Base-by-base conservation (phyloP, 1,140 invertebrate species). In the Neodiprion fabricii region DNA sequence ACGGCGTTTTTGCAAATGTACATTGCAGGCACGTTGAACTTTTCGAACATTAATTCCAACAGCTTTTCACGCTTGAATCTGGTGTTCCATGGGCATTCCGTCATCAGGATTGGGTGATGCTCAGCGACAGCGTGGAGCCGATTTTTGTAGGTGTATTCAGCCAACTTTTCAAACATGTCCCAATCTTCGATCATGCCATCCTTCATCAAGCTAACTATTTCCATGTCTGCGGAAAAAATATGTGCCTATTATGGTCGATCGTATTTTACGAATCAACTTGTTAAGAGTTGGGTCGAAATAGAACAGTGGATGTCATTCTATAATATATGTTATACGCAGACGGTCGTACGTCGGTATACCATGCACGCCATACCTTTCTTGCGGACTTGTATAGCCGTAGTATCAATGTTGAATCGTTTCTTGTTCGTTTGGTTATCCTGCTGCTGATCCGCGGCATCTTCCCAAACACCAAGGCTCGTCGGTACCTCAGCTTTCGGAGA, bases 151-250 rank as follows among this genome's bases (percentile, higher is more conserved):
- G 95, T 94, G 86, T 98, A 96, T 78, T 98, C 96, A 4, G 98
- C 88, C 70, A 94, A 91, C 83, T 96, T 95, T 86, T 99, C 97
- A 90, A 98, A 99, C 72, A 98, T 89, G 80, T 98, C 97, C 97
- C 97, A 99, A 85, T 99, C 97, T 77, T 99, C 97, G 77, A 99
- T 94, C 92, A 97, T 96, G 67, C 97, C 96, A 82, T 98, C 96
- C 85, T 97, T 97, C 90, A 98, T 94, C 87, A 96, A 97, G 2
- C 93, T 94, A 72, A 93, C 91, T 50, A 97, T 91, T 84, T 98
- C 96, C 92, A 94, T 96, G 77, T 93, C 92, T 71, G 92, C 21
- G 48, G 72, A 74, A 72, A 48, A 66, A 21, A 2, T 66, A 61
- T 40, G 28, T 40, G 28, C 28, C 28, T 40, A 48, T 47, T 89